A percentile compares a stretch with the other conserved stretches of the same genome.
Conservation (phyloP, 2,888 invertebrate genomes). For the Silvanus unidentatus region DNA sequence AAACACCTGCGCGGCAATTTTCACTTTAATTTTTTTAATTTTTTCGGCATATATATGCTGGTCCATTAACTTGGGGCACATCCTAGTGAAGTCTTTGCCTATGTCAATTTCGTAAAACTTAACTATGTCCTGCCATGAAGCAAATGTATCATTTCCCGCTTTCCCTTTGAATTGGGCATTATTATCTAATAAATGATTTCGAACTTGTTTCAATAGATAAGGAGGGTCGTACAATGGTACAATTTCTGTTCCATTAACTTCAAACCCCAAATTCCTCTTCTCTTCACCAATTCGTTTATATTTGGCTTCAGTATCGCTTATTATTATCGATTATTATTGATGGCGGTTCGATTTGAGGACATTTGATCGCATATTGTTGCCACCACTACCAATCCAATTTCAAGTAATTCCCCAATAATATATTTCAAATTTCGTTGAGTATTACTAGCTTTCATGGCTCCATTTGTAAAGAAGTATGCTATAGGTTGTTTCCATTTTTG, state of each 20-base stretch:
- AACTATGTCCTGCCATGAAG: no score
- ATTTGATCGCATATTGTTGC: slow-evolving; percentile 11
- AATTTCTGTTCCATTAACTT: slow-evolving; percentile 8
- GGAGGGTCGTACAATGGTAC: slow-evolving; percentile 13
- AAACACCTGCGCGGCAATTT: slow-evolving; percentile 8
- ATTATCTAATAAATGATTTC: neutral
- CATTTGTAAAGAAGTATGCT: slow-evolving; percentile 6
- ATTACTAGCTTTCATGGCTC: slow-evolving; percentile 1
- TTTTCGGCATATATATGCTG: slow-evolving; percentile 5
- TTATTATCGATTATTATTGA: slow-evolving; percentile 9
- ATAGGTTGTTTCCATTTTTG: slow-evolving; percentile 14
- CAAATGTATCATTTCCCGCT: no score
- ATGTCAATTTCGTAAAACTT: no score
- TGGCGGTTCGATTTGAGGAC: slow-evolving; percentile 5
- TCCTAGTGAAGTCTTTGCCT: no score
- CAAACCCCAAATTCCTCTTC: slow-evolving; percentile 1
- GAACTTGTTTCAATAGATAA: slow-evolving; percentile 2
- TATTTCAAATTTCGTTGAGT: slow-evolving; percentile 3
- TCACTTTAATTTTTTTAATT: slow-evolving; percentile 11
- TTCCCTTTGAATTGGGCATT: neutral
- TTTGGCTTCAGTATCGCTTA: neutral
- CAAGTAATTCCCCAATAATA: slow-evolving; percentile 4
- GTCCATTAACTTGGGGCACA: slow-evolving; percentile 5
- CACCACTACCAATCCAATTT: slow-evolving; percentile 10
- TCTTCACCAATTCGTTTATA: neutral